Evolutionary conservation across 2,888 invertebrate genomes (phyloP), one percentile per base, ranked within the genome.

Genomic region (Oscheius sp.): DNA sequence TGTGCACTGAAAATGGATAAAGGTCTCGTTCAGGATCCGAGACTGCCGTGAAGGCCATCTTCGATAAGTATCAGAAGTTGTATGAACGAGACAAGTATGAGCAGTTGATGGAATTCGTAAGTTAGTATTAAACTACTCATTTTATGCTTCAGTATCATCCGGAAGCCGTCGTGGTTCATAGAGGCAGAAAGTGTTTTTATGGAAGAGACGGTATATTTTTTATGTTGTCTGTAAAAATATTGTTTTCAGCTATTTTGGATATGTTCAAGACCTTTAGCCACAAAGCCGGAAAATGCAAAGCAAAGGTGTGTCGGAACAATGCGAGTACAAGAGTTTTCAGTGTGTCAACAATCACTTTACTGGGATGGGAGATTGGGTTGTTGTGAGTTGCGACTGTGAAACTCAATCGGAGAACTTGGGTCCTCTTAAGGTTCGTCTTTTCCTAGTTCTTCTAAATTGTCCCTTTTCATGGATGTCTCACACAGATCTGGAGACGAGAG

Each of bases 401-500:
- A 51, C 77, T n/a, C 62, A 73, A 1, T 75, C 77, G 21, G 77
- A 77, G 47, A 77, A 78, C 32, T 59, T 73, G 35, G 77, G 77
- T 11, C 59, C 65, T 47, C 47, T 75, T 21, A 75, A 75, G n/a
- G 76, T 73, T 7, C 13, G n/a, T 11, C n/a, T n/a, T 11, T 11
- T 29, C 21, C n/a, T n/a, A 58, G 13, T 50, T 50, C 13, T 50
- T 50, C 13, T 50, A 50, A 50, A 50, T 13, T 50, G 9, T 50
- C 13, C 50, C 50, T 42, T 42, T 42, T 42, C 35, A 63, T 53
- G 68, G 70, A 11, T 70, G 70, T 58, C 72, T 74, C 51, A 29
- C 74, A 55, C 78, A 78, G 50, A 78, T 78, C 50, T 78, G 76
- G 76, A 73, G 74, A 47, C 76, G 76, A 62, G 74, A 74, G 13